phyloP scores from a whole-genome alignment of 2,888 invertebrate genomes.

The Xylota segnis region DNA sequence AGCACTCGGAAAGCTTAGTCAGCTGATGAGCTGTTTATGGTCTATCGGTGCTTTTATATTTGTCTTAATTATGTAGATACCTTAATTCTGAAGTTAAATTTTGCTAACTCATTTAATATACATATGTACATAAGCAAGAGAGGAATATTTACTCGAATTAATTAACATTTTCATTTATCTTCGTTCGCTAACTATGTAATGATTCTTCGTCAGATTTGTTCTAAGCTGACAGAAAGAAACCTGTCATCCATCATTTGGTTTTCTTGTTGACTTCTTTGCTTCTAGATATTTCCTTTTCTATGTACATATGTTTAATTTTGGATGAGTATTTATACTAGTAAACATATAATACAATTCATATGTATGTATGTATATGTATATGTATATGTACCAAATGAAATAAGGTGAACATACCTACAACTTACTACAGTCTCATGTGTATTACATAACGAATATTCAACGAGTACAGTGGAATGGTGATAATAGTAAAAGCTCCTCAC shows the following conservation, averaged over 20 bases:
- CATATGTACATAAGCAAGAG: too few relatives aligned
- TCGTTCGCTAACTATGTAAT: too few relatives aligned
- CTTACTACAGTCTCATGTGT: too few relatives aligned
- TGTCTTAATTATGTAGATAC: not conserved
- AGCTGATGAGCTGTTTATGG: not conserved
- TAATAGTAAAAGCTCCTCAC: slow-evolving; percentile 5
- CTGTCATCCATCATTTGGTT: not conserved
- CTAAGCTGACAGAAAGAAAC: not conserved
- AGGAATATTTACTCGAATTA: not conserved
- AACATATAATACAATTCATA: not conserved
- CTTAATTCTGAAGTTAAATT: not conserved
- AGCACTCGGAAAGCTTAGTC: slow-evolving; percentile 11
- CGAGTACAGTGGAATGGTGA: not conserved
- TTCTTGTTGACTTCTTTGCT: not conserved
- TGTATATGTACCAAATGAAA: not conserved
- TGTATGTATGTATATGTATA: not conserved
- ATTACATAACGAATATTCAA: not conserved
- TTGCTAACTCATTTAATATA: too few relatives aligned
- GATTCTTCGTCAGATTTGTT: not conserved
- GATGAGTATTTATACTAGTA: slow-evolving; percentile 5
- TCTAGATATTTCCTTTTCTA: slow-evolving; percentile 14
- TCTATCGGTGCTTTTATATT: not conserved
- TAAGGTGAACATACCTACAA: not conserved
- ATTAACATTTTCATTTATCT: not conserved
- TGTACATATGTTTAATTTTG: not conserved